Percentiles rank a stretch among this genome's conserved stretches.
Conservation (phyloP, 2,888 invertebrate genomes). For the Anticlea derivata region DNA sequence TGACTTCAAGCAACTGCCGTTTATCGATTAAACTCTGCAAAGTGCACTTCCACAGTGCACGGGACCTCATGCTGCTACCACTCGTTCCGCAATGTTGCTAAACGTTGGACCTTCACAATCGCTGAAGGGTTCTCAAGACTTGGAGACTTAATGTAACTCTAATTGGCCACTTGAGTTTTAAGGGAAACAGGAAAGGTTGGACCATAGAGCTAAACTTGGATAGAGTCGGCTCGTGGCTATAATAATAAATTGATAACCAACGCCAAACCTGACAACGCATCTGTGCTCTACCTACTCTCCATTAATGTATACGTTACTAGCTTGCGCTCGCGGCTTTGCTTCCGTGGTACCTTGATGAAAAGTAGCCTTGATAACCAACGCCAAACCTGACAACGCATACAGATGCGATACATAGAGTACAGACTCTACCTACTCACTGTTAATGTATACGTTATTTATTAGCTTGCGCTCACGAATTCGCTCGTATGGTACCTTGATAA, state of each 20-base stretch:
- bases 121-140: slow-evolving; percentile 50
- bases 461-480: too few species aligned
- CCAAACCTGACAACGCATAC: too few species aligned
- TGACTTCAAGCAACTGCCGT: slow-evolving; percentile 29
- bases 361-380: too few species aligned
- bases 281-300: too few species aligned
- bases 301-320: too few species aligned
- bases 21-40: slow-evolving; percentile 19
- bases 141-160: slow-evolving; percentile 62
- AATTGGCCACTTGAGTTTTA: slow-evolving; percentile 79
- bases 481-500: too few species aligned
- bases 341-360: too few species aligned
- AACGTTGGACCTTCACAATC: slow-evolving; percentile 55
- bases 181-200: slow-evolving; percentile 68
- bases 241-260: background rate
- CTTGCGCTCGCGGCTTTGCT: too few species aligned
- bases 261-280: too few species aligned
- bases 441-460: too few species aligned
- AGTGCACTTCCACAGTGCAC: slow-evolving; percentile 14
- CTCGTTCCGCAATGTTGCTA: slow-evolving; percentile 57
- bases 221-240: slow-evolving; percentile 30
- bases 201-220: slow-evolving; percentile 41
- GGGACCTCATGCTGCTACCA: slow-evolving; percentile 25
- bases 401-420: too few species aligned
- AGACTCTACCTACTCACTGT: too few species aligned